These are phyloP conservation scores for Pedionomus torquatus DNA, from an alignment of 2,113 vertebrate genomes.

Conservation along the genomic window DNA sequence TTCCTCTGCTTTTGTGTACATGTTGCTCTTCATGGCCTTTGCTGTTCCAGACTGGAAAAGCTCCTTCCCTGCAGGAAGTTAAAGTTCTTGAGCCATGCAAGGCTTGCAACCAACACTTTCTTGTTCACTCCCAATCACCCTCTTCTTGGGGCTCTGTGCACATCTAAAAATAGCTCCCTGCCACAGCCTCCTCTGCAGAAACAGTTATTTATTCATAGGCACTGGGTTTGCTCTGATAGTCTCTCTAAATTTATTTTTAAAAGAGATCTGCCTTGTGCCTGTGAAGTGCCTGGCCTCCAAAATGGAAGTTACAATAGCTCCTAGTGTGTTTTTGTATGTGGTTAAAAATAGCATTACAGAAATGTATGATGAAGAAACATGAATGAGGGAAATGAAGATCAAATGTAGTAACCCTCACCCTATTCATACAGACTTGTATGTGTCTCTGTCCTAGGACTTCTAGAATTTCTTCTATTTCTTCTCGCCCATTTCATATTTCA, in stretches of 20 bases:
- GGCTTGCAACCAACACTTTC: neutral
- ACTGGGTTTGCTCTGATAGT: neutral
- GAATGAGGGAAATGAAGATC: neutral
- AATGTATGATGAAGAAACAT: neutral
- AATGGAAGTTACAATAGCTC: constrained; percentile 10
- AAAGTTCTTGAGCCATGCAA: neutral
- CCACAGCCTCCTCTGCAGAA: neutral
- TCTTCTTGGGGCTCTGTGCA: neutral
- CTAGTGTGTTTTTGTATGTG: neutral
- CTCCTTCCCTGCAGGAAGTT: neutral
- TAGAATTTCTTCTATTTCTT: neutral
- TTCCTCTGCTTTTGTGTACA: fast-evolving
- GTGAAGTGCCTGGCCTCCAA: constrained; percentile 13
- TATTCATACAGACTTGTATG: neutral
- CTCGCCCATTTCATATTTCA: neutral
- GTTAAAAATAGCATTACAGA: constrained; percentile 29
- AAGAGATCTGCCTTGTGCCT: neutral
- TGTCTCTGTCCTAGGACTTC: neutral
- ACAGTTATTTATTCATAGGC: constrained; percentile 28
- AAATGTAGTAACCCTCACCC: neutral
- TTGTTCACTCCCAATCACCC: neutral
- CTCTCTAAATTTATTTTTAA: constrained; percentile 30
- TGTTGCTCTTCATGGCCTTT: neutral
- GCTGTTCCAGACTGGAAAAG: neutral
- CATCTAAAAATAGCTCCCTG: constrained; percentile 3